Base-by-base conservation (phyloP, 2,888 invertebrate species). In the Agrotis segetum region DNA sequence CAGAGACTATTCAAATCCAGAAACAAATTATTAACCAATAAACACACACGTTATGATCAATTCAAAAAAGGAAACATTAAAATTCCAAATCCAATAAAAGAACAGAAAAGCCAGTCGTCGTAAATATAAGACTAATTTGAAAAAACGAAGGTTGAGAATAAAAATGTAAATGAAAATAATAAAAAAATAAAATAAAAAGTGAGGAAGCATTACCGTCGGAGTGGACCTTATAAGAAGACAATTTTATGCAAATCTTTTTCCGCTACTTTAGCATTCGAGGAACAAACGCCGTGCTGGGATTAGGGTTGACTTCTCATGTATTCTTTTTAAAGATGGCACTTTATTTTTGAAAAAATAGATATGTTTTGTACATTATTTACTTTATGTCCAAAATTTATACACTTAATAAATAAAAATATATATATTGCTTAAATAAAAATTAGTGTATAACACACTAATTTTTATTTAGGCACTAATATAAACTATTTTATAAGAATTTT, bases 201-300 rank as follows among this genome's bases (percentile, higher is more conserved):
- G 82, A 80, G 79, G 58, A 62, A 79, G 87, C 87, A 88, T 90
- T 89, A 89, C 84, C 82, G 85, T 74, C 73, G 79, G 84, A 82
- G 70, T 82, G 89, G 89, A 89, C 92, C 91, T 91, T 90, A 90
- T 89, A 94, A 93, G 94, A 93, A 94, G 94, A 93, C 92, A 93
- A 93, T 94, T 95, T 94, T 93, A 95, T 95, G 94, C 92, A 92
- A 95, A 95, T 94, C 93, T 92, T 94, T 93, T 94, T 93, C 93
- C 93, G 93, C 92, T 91, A 91, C 92, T 95, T 95, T 93, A 94
- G 89, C 93, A 90, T 93, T 92, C 90, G 89, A 90, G 92, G 89
- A 90, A 92, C 90, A 91, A 93, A 92, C 86, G 90, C 87, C 66
- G 71, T 83, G 67, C 58, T 60, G 56, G 66, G 21, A 34, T 60